phyloP scores from a whole-genome alignment of 2,888 invertebrate species.

The Bruchidius siliquastri region DNA sequence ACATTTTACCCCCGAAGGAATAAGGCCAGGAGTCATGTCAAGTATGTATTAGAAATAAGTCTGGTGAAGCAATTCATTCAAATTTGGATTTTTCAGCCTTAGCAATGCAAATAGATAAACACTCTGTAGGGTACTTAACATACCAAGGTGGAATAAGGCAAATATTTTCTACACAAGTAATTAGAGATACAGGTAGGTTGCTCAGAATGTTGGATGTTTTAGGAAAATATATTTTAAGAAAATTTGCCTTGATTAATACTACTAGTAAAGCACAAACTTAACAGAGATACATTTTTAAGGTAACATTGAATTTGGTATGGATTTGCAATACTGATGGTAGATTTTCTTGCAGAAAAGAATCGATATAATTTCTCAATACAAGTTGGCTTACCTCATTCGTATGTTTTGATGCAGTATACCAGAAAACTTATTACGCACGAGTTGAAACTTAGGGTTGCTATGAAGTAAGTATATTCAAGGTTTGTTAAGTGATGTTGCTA shows the following conservation, averaged over 20 bases:
- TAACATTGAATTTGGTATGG: too few relatives aligned
- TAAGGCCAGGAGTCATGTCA: slow-evolving; percentile 71
- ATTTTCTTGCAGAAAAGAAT: slow-evolving; percentile 37
- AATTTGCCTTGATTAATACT: too few relatives aligned
- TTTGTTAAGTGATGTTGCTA: slow-evolving; percentile 23
- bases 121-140: slow-evolving; percentile 83
- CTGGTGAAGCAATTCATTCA: not conserved
- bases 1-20: slow-evolving; percentile 72
- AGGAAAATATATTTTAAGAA: not conserved
- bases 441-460: slow-evolving; percentile 65
- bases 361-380: slow-evolving; percentile 66
- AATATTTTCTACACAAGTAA: slow-evolving; percentile 76
- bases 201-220: slow-evolving; percentile 35
- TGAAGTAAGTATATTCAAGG: slow-evolving; percentile 26
- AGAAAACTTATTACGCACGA: slow-evolving; percentile 77
- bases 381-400: slow-evolving; percentile 78
- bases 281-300: too few relatives aligned
- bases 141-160: slow-evolving; percentile 70
- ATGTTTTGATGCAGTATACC: slow-evolving; percentile 68
- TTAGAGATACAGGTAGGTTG: slow-evolving; percentile 68
- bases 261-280: too few relatives aligned
- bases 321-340: too few relatives aligned
- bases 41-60: slow-evolving; percentile 53
- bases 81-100: slow-evolving; percentile 54
- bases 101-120: slow-evolving; percentile 80